Conservation (phyloP, 2,797 vertebrate genomes). For the Falco berigora region DNA sequence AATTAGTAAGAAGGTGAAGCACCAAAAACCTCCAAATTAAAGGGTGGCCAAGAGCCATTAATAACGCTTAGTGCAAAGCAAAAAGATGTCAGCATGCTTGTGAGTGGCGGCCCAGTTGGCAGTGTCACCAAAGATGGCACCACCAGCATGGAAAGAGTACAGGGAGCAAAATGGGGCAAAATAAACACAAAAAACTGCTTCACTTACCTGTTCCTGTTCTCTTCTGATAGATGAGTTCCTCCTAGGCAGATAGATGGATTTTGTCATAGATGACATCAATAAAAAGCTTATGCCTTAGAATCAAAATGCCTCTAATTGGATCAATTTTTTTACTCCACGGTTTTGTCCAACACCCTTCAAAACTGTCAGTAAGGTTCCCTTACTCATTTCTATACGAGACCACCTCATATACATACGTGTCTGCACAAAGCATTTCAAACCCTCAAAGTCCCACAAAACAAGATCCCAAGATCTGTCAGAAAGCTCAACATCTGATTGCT, state of each 20-base stretch:
- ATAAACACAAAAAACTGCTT: neutral
- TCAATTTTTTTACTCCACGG: neutral
- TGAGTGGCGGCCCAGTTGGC: neutral
- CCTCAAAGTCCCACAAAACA: neutral
- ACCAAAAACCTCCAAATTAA: neutral
- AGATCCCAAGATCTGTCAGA: neutral
- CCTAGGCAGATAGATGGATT: neutral
- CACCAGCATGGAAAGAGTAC: neutral
- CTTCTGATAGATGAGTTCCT: neutral
- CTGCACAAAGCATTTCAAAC: neutral
- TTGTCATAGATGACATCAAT: neutral
- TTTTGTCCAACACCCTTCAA: neutral
- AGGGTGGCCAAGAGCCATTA: neutral
- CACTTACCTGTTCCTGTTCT: neutral
- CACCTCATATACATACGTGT: neutral
- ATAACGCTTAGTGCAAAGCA: neutral
- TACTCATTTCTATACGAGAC: neutral
- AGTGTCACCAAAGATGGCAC: neutral
- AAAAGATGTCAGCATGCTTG: neutral
- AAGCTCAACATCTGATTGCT: neutral
- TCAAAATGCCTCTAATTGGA: neutral
- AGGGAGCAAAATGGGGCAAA: neutral
- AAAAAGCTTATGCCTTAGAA: neutral
- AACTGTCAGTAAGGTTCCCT: neutral
- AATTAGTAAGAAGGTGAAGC: neutral